These are phyloP conservation scores for Heteromyza rotundicornis DNA, from an alignment of 2,888 invertebrate species.

Conservation along the genomic window DNA sequence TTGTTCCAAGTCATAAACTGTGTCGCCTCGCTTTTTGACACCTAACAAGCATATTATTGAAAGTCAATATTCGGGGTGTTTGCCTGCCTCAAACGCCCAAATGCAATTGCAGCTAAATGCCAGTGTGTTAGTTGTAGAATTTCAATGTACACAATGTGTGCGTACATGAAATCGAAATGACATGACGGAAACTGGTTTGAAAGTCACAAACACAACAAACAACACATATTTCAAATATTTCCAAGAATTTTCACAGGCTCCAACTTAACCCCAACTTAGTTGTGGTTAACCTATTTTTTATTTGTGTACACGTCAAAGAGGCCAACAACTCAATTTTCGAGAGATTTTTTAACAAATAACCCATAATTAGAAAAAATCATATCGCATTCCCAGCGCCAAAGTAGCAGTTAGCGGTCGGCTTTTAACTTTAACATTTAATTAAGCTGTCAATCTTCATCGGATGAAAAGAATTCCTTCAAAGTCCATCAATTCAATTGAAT, in stretches of 20 bases:
- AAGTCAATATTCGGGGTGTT: neutral
- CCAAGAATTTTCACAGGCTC: no score
- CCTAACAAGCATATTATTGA: neutral
- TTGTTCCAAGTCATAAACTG: neutral
- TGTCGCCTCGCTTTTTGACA: neutral
- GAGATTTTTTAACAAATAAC: no score
- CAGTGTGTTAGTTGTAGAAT: no score
- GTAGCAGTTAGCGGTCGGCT: neutral
- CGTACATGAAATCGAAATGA: no score
- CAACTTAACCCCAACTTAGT: no score
- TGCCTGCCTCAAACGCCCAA: neutral
- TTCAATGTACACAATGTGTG: no score
- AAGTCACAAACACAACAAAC: no score
- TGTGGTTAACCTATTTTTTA: no score
- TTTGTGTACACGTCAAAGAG: no score
- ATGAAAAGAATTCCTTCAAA: neutral
- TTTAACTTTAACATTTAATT: constrained; percentile 12
- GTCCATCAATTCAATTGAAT: no score
- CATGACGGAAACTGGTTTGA: no score
- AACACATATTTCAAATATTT: no score
- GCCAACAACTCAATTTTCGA: neutral
- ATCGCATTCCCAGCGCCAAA: neutral
- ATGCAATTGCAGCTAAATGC: constrained; percentile 1
- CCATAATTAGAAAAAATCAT: neutral
- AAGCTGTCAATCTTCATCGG: constrained; percentile 20